A percentile compares a stretch with the other conserved stretches of the same genome.
Evolutionary conservation across 2,113 vertebrate genomes (phyloP).

Genomic region (Pseudois nayaur): DNA sequence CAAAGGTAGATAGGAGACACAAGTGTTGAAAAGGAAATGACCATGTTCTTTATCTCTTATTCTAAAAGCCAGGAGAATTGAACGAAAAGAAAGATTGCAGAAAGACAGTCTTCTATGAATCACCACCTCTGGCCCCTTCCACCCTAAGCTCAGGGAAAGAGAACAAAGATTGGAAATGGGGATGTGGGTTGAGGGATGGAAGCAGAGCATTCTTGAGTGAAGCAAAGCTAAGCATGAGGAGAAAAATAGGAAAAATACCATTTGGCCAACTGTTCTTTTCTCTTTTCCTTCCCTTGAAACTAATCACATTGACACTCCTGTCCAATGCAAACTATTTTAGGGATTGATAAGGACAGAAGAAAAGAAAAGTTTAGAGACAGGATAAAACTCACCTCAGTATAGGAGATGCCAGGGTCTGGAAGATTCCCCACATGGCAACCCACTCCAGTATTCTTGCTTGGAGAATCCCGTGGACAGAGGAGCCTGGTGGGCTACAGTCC

Average conservation of each 20-base stretch:
- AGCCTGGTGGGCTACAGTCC: not conserved
- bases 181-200: not conserved
- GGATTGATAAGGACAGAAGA: not conserved
- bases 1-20: not conserved
- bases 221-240: not conserved
- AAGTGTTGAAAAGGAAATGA: not conserved
- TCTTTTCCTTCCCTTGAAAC: not conserved
- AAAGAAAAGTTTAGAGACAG: not conserved
- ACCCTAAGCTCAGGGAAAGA: not conserved
- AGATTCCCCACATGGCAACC: not conserved
- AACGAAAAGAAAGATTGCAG: not conserved
- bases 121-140: not conserved
- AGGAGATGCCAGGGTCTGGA: not conserved
- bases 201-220: not conserved
- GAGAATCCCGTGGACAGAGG: not conserved
- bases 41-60: not conserved
- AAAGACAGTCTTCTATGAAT: not conserved
- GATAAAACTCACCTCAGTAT: not conserved
- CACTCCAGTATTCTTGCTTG: not conserved
- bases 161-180: not conserved
- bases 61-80: not conserved
- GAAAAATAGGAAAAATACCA: not conserved
- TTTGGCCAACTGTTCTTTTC: not conserved
- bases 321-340: not conserved
- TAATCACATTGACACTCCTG: not conserved